Percentiles rank a stretch among this genome's conserved stretches.
These are phyloP conservation scores for Holothuria leucospilota DNA, from an alignment of 53 echinoderm and acorn worm species.

Conservation along the genomic window DNA sequence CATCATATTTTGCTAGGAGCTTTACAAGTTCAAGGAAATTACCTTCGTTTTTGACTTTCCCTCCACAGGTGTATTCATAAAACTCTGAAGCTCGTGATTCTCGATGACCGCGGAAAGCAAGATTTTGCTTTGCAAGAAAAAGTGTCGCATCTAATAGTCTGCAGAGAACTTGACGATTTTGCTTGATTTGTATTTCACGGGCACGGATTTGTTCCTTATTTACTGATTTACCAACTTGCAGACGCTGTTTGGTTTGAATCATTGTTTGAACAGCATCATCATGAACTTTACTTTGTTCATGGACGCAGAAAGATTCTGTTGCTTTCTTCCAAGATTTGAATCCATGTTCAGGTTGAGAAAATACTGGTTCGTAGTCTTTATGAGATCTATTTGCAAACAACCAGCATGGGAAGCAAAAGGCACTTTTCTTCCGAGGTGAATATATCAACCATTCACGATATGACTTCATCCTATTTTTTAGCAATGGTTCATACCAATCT, in stretches of 20 bases:
- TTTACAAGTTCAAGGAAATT: background rate
- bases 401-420: background rate
- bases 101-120: constrained; percentile 3
- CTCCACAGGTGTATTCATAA: background rate
- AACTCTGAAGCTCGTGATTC: background rate
- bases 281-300: background rate
- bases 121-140: background rate
- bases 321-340: background rate
- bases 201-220: background rate
- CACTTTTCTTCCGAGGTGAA: background rate
- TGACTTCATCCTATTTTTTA: background rate
- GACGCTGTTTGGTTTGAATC: too few relatives aligned
- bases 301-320: constrained; percentile 1
- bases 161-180: too few relatives aligned
- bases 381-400: background rate
- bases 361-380: background rate
- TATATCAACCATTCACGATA: background rate
- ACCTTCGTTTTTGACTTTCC: background rate
- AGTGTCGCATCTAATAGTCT: background rate
- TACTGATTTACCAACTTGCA: background rate
- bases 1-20: background rate
- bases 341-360: background rate
- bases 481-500: background rate
- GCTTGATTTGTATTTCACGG: background rate
- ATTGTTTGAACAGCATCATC: too few relatives aligned